These are phyloP conservation scores for Urocyon cinereoargenteus DNA, from an alignment of 2,797 vertebrate species.

Conservation along the genomic window DNA sequence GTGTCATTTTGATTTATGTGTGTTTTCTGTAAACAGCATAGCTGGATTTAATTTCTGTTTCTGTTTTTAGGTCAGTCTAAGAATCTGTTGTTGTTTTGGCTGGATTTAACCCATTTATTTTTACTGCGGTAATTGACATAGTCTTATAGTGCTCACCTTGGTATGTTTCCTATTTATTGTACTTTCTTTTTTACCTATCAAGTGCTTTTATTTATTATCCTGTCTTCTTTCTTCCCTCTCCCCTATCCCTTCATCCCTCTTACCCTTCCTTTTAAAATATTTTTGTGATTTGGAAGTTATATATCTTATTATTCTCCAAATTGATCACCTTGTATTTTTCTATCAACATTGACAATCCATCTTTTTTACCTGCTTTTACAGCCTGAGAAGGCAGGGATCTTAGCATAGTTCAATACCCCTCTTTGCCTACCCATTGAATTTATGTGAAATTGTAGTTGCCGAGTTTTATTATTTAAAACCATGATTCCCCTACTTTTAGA, in stretches of 20 bases:
- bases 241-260: background rate
- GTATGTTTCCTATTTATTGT: background rate
- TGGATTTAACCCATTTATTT: background rate
- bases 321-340: background rate
- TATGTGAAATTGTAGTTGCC: background rate
- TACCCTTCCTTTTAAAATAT: background rate
- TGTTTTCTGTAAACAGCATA: constrained; percentile 13
- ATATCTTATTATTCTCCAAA: background rate
- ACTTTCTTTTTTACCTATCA: background rate
- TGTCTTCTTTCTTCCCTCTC: background rate
- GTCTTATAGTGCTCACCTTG: background rate
- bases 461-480: background rate
- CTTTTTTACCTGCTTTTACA: background rate
- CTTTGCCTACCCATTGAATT: background rate
- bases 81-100: background rate
- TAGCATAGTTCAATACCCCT: background rate
- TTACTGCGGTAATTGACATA: background rate
- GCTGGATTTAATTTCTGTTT: constrained; percentile 20
- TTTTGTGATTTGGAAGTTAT: background rate
- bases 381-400: background rate
- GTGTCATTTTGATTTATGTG: background rate
- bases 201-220: background rate
- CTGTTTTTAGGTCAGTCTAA: background rate
- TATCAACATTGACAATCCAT: background rate
- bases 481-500: background rate